Base-by-base conservation (phyloP, 2,797 vertebrate species). In the Chrosomus eos region DNA sequence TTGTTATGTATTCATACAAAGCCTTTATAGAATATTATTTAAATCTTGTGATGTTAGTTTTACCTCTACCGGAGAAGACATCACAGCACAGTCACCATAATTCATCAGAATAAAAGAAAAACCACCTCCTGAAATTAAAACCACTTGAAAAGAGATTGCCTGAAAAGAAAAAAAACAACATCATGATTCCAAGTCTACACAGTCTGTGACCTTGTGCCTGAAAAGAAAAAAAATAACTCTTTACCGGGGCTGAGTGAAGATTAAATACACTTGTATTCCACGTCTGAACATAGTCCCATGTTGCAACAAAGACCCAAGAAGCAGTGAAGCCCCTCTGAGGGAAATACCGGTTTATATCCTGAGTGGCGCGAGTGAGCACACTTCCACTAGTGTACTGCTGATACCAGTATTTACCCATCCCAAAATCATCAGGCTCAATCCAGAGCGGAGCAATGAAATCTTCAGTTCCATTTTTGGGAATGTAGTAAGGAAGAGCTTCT, bases 51-150 rank as follows among this genome's bases (percentile, higher is more conserved):
- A 51, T 48, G 7, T 43, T 40, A 53, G 14, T n/a, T 21, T 71
- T 62, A 74, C 79, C 33, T 33, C 23, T 11, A 62, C 23, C 1
- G 7, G 38, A 71, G 18, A n/a, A 62, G 21, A 13, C n/a, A n/a
- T 38, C 21, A 7, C 60, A 26, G 60, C n/a, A 26, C 80, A 74
- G 48, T 75, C 36, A 9, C 82, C 86, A 26, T 87, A 87, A 72
- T 87, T 87, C 82, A 87, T 75, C n/a, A 87, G 26, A 38, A 75
- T 51, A 10, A 87, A 87, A 4, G 85, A 87, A 72, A 45, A 64
- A 28, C 19, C 53, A 9, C 74, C 72, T 21, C 45, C 55, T 40
- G 85, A 83, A 13, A 79, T n/a, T 48, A 87, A 80, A 84, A 75
- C 21, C 18, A 55, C 70, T 51, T 86, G 85, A 67, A 87, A 60